Percentiles rank a stretch among this genome's conserved stretches.
Evolutionary conservation across 2,888 invertebrate species (phyloP).

Genomic region (Xanthorhoe spadicearia): DNA sequence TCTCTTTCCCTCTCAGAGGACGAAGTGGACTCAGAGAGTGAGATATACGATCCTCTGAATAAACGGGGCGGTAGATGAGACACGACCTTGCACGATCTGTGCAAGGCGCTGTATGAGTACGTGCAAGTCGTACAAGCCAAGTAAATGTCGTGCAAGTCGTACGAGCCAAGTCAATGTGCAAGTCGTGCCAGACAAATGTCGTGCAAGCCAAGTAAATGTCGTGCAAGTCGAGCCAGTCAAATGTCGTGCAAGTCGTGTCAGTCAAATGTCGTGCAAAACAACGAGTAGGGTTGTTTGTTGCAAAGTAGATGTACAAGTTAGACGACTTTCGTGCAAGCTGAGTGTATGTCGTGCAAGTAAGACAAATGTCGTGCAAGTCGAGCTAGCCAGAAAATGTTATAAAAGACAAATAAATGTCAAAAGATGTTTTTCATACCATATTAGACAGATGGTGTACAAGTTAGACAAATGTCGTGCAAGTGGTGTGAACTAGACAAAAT

Average conservation of each 20-base stretch:
- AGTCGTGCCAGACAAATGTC: not conserved
- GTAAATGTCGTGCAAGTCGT: slow-evolving; percentile 22
- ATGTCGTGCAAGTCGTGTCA: slow-evolving; percentile 6
- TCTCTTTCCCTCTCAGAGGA: slow-evolving; percentile 93
- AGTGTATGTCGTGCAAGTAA: not conserved
- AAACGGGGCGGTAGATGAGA: slow-evolving; percentile 79
- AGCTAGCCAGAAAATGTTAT: too few species aligned
- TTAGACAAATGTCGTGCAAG: not conserved
- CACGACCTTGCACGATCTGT: slow-evolving; percentile 76
- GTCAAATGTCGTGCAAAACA: not conserved
- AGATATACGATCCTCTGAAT: slow-evolving; percentile 77
- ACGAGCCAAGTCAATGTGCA: too few species aligned
- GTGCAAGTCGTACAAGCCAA: slow-evolving; percentile 45
- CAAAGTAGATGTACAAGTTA: not conserved
- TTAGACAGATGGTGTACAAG: too few species aligned
- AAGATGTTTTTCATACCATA: too few species aligned
- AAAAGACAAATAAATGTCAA: too few species aligned
- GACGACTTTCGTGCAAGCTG: not conserved
- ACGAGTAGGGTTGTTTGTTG: not conserved
- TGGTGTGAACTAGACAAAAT: not conserved
- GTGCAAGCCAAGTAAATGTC: not conserved
- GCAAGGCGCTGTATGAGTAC: slow-evolving; percentile 76
- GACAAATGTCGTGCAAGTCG: too few species aligned
- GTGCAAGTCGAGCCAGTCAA: slow-evolving; percentile 6
- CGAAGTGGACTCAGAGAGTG: slow-evolving; percentile 90